phyloP scores from a whole-genome alignment of 2,797 vertebrate genomes.

The Sebastes cheni region DNA sequence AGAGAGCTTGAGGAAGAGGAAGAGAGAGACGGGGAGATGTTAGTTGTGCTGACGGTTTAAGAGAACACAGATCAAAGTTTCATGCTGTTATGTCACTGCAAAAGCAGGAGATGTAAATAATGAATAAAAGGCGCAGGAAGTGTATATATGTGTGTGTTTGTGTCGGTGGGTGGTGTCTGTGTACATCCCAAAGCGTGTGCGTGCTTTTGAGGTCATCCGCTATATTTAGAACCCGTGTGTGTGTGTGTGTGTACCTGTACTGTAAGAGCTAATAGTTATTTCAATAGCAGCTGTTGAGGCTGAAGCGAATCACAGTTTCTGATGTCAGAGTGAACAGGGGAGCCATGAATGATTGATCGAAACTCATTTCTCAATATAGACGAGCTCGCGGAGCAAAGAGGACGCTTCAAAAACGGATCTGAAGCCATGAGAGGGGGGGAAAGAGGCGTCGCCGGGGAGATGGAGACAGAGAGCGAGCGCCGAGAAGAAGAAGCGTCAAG shows the following conservation, averaged over 20 bases:
- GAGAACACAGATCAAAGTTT: slow-evolving; percentile 78
- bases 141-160: slow-evolving; percentile 1
- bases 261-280: slow-evolving; percentile 63
- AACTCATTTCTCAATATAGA: slow-evolving; percentile 45
- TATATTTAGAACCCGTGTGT: slow-evolving; percentile 59
- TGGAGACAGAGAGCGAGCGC: slow-evolving; percentile 12
- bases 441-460: slow-evolving; percentile 6
- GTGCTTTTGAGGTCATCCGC: slow-evolving; percentile 54
- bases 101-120: slow-evolving; percentile 71
- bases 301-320: slow-evolving; percentile 64
- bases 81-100: slow-evolving; percentile 78
- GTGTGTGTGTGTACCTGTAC: slow-evolving; percentile 47
- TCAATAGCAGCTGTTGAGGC: slow-evolving; percentile 52
- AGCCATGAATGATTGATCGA: slow-evolving; percentile 72
- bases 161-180: slow-evolving; percentile 30
- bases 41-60: slow-evolving; percentile 75
- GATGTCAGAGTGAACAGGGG: slow-evolving; percentile 54
- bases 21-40: slow-evolving; percentile 49
- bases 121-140: slow-evolving; percentile 61
- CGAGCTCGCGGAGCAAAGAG: slow-evolving; percentile 37
- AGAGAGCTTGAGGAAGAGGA: neutral
- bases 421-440: slow-evolving; percentile 24
- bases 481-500: slow-evolving; percentile 4
- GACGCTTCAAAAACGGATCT: slow-evolving; percentile 37
- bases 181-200: slow-evolving; percentile 39